A percentile compares a stretch with the other conserved stretches of the same genome.
phyloP scores from a whole-genome alignment of 2,113 vertebrate genomes.

The Sisor rabdophorus region DNA sequence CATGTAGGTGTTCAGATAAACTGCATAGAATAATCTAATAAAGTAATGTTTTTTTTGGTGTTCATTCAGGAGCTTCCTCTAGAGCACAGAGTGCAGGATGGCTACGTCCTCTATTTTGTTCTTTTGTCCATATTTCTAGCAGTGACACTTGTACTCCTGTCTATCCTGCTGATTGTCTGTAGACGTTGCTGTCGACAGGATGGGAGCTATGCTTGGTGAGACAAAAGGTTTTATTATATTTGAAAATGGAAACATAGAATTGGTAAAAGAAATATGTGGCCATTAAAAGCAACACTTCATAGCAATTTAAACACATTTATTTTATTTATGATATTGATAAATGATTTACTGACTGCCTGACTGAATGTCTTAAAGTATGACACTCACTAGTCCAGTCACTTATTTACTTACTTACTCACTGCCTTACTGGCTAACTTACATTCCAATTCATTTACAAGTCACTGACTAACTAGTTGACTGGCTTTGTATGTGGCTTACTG shows the following conservation, averaged over 20 bases:
- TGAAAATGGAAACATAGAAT: not conserved
- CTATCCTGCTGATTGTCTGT: slow-evolving; percentile 80
- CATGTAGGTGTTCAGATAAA: not conserved
- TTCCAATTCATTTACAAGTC: not conserved
- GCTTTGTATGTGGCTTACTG: too few species aligned
- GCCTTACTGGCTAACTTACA: not conserved
- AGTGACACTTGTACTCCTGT: slow-evolving; percentile 79
- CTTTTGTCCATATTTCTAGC: slow-evolving; percentile 86
- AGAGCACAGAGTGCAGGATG: slow-evolving; percentile 72
- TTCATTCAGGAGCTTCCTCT: slow-evolving; percentile 58
- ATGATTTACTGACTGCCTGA: not conserved
- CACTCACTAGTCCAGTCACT: not conserved
- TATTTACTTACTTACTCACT: not conserved
- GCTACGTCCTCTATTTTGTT: slow-evolving; percentile 81
- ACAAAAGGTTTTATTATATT: not conserved
- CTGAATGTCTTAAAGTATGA: not conserved
- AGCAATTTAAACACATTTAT: not conserved
- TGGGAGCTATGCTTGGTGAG: slow-evolving; percentile 77
- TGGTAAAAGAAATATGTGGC: not conserved
- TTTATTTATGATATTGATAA: not conserved
- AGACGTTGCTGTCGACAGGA: slow-evolving; percentile 78
- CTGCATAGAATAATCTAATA: not conserved
- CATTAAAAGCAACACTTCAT: not conserved
- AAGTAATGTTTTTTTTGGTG: slow-evolving; percentile 9
- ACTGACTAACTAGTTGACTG: not conserved